Base-by-base conservation (phyloP, 1,140 invertebrate genomes). In the Drosophila willistoni region DNA sequence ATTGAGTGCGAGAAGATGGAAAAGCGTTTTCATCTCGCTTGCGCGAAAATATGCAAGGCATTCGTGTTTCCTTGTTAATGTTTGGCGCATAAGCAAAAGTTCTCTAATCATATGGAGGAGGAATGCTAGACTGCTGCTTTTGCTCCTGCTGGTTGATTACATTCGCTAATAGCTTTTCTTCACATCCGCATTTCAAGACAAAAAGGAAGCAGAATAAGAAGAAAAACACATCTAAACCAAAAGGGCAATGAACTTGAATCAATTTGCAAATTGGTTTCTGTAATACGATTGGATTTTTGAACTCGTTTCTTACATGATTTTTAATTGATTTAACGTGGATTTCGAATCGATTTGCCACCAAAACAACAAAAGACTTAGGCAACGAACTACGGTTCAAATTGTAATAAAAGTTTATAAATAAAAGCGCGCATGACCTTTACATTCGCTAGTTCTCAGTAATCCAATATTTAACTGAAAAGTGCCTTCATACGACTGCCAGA, bases 361-460 rank as follows among this genome's bases (percentile, higher is more conserved):
- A 63, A 68, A 29, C 62, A 81, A 81, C 75, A 71, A 86, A 85
- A 79, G 81, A 81, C 82, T 84, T 34, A 65, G 72, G 69, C 55
- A 62, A 77, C 77, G 51, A 80, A 84, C 81, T 81, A 3, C 9
- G 22, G 33, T 10, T 39, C 7, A 36, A 39, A 4, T 59, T 33
- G 29, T 17, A 36, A 57, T 14, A 34, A 57, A 10, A 34, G 13
- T 14, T n/a, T 0, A 13, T 57, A 10, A 19, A 14, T 3, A 12
- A 44, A 44, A 13, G 10, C 6, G n/a, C 42, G 34, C 34, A 36
- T 36, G 34, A 36, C 10, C 7, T 29, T 36, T 36, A 36, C 34
- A 36, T 36, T 36, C 10, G 10, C 34, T 3, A 36, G 34, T 1
- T 36, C 34, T 36, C 34, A 36, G 5, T 10, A 36, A 12, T 6